These are phyloP conservation scores for Orchestia grillus DNA, from an alignment of 1,140 invertebrate genomes.

Conservation along the genomic window DNA sequence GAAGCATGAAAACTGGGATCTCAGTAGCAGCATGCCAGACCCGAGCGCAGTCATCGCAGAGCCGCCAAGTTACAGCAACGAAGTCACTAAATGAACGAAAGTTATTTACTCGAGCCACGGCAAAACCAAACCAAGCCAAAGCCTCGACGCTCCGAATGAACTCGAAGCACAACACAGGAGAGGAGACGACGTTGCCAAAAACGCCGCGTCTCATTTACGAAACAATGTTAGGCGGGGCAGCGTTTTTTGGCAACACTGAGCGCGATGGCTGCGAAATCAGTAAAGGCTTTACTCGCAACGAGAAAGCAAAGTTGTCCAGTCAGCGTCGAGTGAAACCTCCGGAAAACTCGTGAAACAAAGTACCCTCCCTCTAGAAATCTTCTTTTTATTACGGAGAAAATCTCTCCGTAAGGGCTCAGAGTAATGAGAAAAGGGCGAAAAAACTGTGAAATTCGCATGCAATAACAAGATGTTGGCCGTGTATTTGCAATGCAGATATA, in stretches of 20 bases:
- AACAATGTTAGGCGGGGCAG: background rate
- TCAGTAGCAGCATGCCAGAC: background rate
- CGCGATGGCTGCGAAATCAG: background rate
- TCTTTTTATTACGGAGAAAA: background rate
- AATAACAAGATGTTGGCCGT: conserved; percentile 41
- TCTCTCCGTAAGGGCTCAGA: background rate
- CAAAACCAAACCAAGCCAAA: background rate
- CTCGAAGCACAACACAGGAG: background rate
- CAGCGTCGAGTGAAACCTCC: background rate
- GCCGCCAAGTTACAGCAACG: background rate
- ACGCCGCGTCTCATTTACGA: background rate
- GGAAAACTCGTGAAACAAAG: background rate
- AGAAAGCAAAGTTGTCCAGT: background rate
- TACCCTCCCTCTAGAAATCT: background rate
- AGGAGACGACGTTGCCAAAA: background rate
- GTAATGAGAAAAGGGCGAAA: background rate
- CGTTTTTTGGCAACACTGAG: background rate
- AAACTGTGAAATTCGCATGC: background rate
- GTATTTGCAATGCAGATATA: conserved; percentile 45
- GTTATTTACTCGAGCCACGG: background rate
- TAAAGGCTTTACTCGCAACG: background rate
- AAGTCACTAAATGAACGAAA: background rate
- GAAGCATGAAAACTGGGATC: too few relatives aligned
- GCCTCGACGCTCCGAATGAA: background rate
- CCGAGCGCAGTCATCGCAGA: background rate